Percentiles rank a stretch among this genome's conserved stretches.
phyloP scores from a whole-genome alignment of 2,797 vertebrate species.

The Agapornis canus region DNA sequence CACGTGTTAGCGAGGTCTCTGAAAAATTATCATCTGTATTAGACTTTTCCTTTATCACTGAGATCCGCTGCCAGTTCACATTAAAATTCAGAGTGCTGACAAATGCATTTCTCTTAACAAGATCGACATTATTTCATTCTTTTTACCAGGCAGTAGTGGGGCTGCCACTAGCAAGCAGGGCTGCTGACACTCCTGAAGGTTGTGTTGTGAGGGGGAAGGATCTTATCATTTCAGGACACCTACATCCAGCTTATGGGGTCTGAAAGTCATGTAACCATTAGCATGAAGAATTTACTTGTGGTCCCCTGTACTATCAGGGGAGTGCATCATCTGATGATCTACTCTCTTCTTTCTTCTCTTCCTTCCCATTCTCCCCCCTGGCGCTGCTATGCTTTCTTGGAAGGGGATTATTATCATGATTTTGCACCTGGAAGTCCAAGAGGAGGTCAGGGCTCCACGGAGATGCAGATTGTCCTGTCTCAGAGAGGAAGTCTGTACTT shows the following conservation, averaged over 20 bases:
- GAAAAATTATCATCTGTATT: constrained; percentile 42
- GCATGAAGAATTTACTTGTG: rapidly evolving
- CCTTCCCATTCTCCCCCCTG: background rate
- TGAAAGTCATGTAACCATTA: background rate
- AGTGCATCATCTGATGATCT: background rate
- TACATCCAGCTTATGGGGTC: background rate
- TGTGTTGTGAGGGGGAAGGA: background rate
- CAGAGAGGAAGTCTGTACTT: background rate
- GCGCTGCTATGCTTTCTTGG: background rate
- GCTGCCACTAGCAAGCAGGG: background rate
- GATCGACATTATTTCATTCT: background rate
- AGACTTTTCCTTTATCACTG: constrained; percentile 35
- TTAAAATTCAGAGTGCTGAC: constrained; percentile 60
- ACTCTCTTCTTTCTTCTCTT: background rate
- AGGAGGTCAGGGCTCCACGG: background rate
- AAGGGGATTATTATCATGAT: background rate
- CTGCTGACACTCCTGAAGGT: background rate
- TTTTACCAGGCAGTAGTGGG: background rate
- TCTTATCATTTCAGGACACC: background rate
- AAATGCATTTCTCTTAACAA: constrained; percentile 35
- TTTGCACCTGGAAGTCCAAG: background rate
- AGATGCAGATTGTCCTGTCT: background rate
- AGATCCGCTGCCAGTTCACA: constrained; percentile 20
- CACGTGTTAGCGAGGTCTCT: constrained; percentile 54
- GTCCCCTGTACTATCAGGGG: rapidly evolving